A percentile compares a stretch with the other conserved stretches of the same genome.
Evolutionary conservation across 2,113 vertebrate genomes (phyloP).

Genomic region (Chionomys nivalis): DNA sequence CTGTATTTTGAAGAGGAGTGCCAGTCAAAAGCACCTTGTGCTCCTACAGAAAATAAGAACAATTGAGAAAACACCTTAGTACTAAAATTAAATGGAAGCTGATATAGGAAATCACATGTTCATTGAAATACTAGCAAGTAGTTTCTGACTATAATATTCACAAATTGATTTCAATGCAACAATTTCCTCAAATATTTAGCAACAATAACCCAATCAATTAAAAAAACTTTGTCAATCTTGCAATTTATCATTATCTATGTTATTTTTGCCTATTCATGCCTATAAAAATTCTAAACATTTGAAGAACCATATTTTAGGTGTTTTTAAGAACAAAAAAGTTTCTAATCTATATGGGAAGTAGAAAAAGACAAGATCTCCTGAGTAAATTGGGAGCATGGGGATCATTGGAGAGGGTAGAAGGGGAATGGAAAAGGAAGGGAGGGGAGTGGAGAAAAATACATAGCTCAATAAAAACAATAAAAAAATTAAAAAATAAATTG

Average conservation of each 20-base stretch:
- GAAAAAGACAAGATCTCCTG: no score
- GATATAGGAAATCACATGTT: not conserved
- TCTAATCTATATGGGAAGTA: no score
- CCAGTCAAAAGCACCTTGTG: slow-evolving; percentile 98
- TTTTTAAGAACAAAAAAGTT: not conserved
- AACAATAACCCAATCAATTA: not conserved
- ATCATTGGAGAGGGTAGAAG: no score
- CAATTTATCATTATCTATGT: not conserved
- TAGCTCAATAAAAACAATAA: no score
- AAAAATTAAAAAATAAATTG: no score
- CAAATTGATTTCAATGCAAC: slow-evolving; percentile 12
- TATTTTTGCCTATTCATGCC: not conserved
- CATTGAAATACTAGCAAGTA: not conserved
- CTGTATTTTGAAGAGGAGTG: slow-evolving; percentile 98
- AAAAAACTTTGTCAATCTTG: not conserved
- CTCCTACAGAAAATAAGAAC: slow-evolving; percentile 87
- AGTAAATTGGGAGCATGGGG: no score
- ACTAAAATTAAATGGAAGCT: not conserved
- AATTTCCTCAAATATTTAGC: not conserved
- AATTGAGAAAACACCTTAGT: not conserved
- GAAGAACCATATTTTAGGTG: not conserved
- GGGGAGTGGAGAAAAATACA: no score
- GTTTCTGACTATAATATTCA: slow-evolving; percentile 8
- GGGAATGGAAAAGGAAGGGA: no score
- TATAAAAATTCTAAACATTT: slow-evolving; percentile 39